Evolutionary conservation across 2,797 vertebrate genomes (phyloP).

Genomic region (Antrozous pallidus): DNA sequence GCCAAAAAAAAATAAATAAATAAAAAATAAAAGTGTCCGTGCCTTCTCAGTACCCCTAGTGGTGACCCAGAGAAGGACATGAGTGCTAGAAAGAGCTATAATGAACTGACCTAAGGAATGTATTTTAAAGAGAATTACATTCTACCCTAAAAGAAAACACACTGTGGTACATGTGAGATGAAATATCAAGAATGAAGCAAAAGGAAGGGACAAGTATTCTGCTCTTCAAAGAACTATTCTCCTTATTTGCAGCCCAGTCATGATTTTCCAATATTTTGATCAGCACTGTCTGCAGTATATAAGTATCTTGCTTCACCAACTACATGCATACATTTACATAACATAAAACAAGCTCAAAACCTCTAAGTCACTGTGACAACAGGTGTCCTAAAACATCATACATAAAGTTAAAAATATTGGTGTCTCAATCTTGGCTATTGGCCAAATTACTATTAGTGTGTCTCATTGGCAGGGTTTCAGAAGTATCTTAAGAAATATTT

Average conservation of each 20-base stretch:
- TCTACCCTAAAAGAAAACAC: neutral
- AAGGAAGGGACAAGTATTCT: rapidly evolving
- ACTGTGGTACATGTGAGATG: rapidly evolving
- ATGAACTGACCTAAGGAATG: rapidly evolving
- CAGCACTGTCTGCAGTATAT: neutral
- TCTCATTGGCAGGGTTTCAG: neutral
- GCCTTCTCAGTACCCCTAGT: neutral
- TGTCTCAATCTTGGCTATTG: neutral
- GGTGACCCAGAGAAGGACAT: neutral
- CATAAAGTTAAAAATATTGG: neutral
- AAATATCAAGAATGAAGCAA: neutral
- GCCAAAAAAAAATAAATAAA: neutral
- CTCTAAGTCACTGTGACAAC: neutral
- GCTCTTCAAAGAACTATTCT: neutral
- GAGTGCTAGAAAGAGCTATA: neutral
- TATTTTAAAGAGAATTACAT: neutral
- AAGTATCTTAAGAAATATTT: neutral
- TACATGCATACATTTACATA: neutral
- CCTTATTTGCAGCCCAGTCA: neutral
- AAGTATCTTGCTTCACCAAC: neutral
- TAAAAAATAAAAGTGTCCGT: neutral
- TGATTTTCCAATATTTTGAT: neutral
- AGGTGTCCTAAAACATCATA: neutral
- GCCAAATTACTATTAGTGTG: neutral
- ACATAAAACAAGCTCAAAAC: neutral